phyloP scores from a whole-genome alignment of 2,888 invertebrate species.

The Drosophila basisetae region DNA sequence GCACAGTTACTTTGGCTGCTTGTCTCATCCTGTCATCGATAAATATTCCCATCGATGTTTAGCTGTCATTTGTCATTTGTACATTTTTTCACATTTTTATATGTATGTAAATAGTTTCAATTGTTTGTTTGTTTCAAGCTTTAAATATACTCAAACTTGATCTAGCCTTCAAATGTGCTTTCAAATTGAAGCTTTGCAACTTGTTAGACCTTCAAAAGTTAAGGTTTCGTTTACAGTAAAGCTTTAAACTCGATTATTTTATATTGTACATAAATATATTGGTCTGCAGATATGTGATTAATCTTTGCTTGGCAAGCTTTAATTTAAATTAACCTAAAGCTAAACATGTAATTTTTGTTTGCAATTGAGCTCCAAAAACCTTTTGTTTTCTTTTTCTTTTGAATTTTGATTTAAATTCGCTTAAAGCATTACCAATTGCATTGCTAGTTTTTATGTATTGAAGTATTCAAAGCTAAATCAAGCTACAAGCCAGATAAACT shows the following conservation, averaged over 20 bases:
- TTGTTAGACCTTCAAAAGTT: background rate
- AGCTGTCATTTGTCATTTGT: background rate
- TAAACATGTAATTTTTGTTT: background rate
- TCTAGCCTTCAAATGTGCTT: background rate
- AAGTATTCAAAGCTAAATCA: background rate
- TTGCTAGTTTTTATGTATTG: background rate
- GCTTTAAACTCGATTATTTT: no score
- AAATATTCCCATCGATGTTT: background rate
- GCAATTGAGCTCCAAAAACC: background rate
- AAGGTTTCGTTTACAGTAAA: no score
- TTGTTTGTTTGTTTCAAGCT: background rate
- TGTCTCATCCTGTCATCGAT: conserved; percentile 18
- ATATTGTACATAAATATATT: no score
- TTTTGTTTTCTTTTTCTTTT: background rate
- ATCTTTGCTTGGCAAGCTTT: background rate
- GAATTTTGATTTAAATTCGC: background rate
- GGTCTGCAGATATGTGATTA: background rate
- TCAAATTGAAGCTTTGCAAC: background rate
- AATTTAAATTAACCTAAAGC: background rate
- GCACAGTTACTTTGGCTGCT: background rate
- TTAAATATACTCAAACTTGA: background rate
- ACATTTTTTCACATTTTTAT: background rate
- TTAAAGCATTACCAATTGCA: background rate
- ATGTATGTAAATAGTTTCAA: background rate
- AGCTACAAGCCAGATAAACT: background rate